Evolutionary conservation across 2,888 invertebrate species (phyloP).

Genomic region (Osmoderma eremita): DNA sequence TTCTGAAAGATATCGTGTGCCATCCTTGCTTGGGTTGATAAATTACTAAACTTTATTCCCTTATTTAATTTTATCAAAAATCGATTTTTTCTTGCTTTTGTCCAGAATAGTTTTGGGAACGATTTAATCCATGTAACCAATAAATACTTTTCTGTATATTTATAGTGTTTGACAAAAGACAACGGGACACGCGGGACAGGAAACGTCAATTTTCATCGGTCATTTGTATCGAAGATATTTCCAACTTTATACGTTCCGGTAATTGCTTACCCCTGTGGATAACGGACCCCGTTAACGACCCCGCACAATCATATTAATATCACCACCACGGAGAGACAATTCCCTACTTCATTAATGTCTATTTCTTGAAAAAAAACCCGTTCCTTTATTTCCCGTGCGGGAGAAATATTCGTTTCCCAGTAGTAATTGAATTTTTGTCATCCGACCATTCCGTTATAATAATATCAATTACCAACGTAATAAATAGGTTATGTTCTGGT

Average conservation of each 20-base stretch:
- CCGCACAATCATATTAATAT: constrained; percentile 29
- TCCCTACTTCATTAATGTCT: constrained; percentile 37
- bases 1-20: constrained; percentile 6
- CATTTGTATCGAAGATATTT: constrained; percentile 39
- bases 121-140: no score
- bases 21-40: background rate
- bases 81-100: no score
- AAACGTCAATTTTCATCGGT: constrained; percentile 39
- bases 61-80: no score
- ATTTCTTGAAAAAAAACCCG: no score
- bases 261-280: constrained; percentile 43
- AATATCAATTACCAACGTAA: constrained; percentile 39
- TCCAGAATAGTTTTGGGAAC: no score
- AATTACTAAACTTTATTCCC: no score
- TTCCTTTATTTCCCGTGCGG: background rate
- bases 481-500: constrained; percentile 32
- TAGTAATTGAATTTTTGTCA: constrained; percentile 39
- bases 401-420: constrained; percentile 25
- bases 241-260: constrained; percentile 34
- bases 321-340: constrained; percentile 27
- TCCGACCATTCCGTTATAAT: constrained; percentile 40
- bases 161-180: background rate
- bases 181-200: constrained; percentile 31
- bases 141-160: background rate
- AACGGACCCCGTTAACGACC: constrained; percentile 40